Evolutionary conservation across 2,113 vertebrate genomes (phyloP), one percentile per base, ranked within the genome.

Genomic region (Gambusia holbrooki): DNA sequence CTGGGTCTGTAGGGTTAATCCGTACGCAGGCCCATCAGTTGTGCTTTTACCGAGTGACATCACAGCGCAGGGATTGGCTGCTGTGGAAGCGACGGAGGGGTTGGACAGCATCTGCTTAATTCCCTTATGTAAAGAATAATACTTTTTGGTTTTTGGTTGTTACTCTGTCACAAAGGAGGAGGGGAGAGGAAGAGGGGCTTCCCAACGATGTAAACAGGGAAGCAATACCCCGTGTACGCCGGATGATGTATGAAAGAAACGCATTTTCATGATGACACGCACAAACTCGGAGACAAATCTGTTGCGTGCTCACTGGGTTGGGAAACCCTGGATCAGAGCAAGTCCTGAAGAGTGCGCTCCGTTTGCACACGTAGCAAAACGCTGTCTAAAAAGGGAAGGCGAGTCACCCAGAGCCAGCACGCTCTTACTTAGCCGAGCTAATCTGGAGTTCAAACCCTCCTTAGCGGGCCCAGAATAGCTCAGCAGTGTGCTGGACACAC

Each of bases 121-220:
- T 91, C 88, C 76, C 83, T 94, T 95, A 94, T 89, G 88, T 95
- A 94, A 94, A 93, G 84, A 84, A 90, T 92, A 91, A 90, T 91
- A 85, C 81, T 92, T 80, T 80, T 93, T 65, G 42, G 42, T 27
- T 35, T 70, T 61, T 54, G 73, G 75, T 79, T 61, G 65, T 66
- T 79, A 79, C 71, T 82, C 87, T 87, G 91, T 88, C 45, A 76
- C 76, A 58, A 58, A 58, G 68, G 25, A 72, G 72, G n/a, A 62
- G 76, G 71, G 29, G 40, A 15, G 40, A 14, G 40, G 10, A 37
- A 37, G 10, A 37, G 3, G 40, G 40, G 40, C 35, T 72, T 65
- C 75, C 69, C 69, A 66, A 69, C 85, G 79, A 74, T 80, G 68
- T 69, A 78, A 42, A 74, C 27, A 62, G 69, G 61, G 48, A 65